Conservation (phyloP, 2,888 invertebrate genomes). For the Ectropis crepuscularia region DNA sequence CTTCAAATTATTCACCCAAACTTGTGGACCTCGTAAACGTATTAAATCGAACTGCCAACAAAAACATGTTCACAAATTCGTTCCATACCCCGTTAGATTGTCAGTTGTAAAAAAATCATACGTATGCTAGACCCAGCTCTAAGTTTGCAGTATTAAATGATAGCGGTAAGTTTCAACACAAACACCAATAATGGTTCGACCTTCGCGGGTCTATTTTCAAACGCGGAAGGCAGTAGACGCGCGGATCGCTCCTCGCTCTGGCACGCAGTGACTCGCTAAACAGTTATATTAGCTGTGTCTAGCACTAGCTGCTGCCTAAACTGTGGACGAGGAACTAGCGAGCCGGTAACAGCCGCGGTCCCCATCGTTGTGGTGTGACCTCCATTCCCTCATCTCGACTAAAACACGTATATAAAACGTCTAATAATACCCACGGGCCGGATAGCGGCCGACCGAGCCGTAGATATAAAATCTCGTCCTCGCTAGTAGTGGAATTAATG, state of each 20-base stretch:
- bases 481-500: constrained; percentile 24
- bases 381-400: constrained; percentile 44
- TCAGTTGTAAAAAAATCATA: constrained; percentile 44
- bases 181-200: constrained; percentile 70
- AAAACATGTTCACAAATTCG: constrained; percentile 45
- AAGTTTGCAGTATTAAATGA: constrained; percentile 63
- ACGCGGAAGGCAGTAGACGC: constrained; percentile 79
- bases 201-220: constrained; percentile 80
- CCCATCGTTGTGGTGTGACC: constrained; percentile 44
- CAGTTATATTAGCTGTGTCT: constrained; percentile 67
- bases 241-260: constrained; percentile 61
- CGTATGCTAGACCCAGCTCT: constrained; percentile 49
- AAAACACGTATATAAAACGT: constrained; percentile 33
- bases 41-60: constrained; percentile 36
- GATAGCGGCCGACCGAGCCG: constrained; percentile 38
- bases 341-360: constrained; percentile 34
- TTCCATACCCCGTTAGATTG: constrained; percentile 49
- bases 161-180: constrained; percentile 54
- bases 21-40: constrained; percentile 53
- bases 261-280: constrained; percentile 52
- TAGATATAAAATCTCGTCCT: constrained; percentile 28
- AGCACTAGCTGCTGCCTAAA: constrained; percentile 15
- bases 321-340: constrained; percentile 49
- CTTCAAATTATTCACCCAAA: constrained; percentile 52
- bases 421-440: constrained; percentile 36